Conservation (phyloP, 2,113 vertebrate species). For the Myrmecophaga tridactyla region DNA sequence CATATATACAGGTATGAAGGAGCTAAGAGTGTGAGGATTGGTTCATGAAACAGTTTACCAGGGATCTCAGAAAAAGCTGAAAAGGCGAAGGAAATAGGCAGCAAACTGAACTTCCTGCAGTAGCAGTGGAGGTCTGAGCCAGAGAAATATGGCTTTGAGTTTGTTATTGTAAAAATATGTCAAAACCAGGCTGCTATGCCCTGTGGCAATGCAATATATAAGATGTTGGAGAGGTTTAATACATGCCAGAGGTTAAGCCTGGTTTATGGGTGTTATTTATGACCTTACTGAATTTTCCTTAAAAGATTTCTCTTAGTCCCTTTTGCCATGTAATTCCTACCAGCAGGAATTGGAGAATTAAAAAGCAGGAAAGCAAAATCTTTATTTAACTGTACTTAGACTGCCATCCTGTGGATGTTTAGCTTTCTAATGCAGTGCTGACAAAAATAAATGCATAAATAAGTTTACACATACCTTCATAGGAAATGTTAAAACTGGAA, state of each 20-base stretch:
- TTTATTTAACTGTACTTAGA: neutral
- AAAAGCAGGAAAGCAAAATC: neutral
- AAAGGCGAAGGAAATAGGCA: too few species aligned
- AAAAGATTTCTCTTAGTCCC: neutral
- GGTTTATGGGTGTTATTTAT: neutral
- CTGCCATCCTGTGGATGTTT: slow-evolving; percentile 72
- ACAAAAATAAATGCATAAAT: neutral
- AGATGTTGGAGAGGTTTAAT: neutral
- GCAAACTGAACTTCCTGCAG: neutral
- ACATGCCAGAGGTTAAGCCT: neutral
- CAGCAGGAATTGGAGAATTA: neutral
- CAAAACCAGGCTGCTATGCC: neutral
- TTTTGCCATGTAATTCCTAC: neutral
- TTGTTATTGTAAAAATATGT: neutral
- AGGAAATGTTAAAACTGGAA: neutral
- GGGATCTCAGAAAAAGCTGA: neutral
- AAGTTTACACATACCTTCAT: neutral
- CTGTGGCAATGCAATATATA: neutral
- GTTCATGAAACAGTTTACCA: too few species aligned
- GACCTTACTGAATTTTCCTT: neutral
- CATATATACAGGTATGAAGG: neutral
- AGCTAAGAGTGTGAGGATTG: neutral
- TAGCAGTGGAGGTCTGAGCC: neutral
- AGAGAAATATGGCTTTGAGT: neutral
- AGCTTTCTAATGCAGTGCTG: neutral